These are phyloP conservation scores for Pomatorhinus ruficollis DNA, from an alignment of 2,113 vertebrate genomes.

Conservation along the genomic window DNA sequence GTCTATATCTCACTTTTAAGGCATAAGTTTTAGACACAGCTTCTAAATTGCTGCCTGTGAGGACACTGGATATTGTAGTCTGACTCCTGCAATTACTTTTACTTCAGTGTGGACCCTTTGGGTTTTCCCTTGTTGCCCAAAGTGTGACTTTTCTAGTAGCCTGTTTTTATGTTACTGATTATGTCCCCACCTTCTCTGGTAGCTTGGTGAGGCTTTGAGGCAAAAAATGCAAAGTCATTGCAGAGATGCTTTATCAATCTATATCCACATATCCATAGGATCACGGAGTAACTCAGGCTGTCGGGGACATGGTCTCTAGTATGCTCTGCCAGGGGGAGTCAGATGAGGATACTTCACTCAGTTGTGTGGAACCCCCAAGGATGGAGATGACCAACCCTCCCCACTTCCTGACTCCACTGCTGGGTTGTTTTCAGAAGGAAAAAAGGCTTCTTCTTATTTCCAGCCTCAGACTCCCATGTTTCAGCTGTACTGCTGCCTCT, in stretches of 20 bases:
- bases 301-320: not conserved
- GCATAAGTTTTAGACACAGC: not conserved
- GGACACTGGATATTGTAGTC: not conserved
- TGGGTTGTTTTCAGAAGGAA: not conserved
- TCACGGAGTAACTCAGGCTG: not conserved
- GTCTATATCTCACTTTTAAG: not conserved
- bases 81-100: not conserved
- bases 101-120: rapidly evolving
- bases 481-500: not conserved
- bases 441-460: not conserved
- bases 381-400: rapidly evolving
- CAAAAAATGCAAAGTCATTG: not conserved
- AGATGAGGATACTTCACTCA: rapidly evolving
- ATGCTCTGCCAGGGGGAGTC: rapidly evolving
- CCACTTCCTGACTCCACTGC: rapidly evolving
- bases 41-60: not conserved
- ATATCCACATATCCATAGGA: not conserved
- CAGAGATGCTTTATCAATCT: not conserved
- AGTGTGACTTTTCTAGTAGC: not conserved
- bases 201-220: not conserved
- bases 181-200: not conserved
- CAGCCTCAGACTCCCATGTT: not conserved
- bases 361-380: rapidly evolving
- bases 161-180: not conserved
- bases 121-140: not conserved